These are phyloP conservation scores for Perognathus longimembris DNA, from an alignment of 2,113 vertebrate genomes.

Conservation along the genomic window DNA sequence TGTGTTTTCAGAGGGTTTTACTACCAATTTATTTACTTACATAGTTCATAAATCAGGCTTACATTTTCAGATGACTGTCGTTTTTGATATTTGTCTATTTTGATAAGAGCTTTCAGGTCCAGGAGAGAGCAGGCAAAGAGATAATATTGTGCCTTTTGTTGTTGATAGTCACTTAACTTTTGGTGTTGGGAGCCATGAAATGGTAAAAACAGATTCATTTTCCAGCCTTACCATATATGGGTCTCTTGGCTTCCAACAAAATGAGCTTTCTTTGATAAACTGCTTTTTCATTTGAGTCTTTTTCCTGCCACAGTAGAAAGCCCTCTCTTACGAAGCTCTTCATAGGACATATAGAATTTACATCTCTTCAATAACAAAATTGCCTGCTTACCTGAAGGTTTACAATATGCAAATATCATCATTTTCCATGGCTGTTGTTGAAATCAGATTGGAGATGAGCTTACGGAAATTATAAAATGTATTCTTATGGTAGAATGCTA, in stretches of 20 bases:
- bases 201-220: conserved; percentile 34
- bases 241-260: conserved; percentile 59
- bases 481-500: background rate
- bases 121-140: conserved; percentile 26
- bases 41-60: conserved; percentile 24
- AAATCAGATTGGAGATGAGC: conserved; percentile 40
- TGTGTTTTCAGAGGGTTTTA: background rate
- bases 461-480: conserved; percentile 31
- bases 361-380: conserved; percentile 5
- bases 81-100: conserved; percentile 50
- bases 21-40: conserved; percentile 29
- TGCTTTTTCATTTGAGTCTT: conserved; percentile 55
- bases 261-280: conserved; percentile 54
- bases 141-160: background rate
- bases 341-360: background rate
- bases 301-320: conserved; percentile 61
- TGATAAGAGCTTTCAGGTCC: conserved; percentile 12
- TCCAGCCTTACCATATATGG: conserved; percentile 55
- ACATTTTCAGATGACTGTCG: background rate
- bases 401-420: background rate
- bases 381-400: background rate
- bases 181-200: conserved; percentile 4
- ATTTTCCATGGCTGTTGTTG: conserved; percentile 26
- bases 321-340: background rate
- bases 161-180: background rate